A percentile compares a stretch with the other conserved stretches of the same genome.
Conservation (phyloP, 2,888 invertebrate genomes). For the Phortica magna region DNA sequence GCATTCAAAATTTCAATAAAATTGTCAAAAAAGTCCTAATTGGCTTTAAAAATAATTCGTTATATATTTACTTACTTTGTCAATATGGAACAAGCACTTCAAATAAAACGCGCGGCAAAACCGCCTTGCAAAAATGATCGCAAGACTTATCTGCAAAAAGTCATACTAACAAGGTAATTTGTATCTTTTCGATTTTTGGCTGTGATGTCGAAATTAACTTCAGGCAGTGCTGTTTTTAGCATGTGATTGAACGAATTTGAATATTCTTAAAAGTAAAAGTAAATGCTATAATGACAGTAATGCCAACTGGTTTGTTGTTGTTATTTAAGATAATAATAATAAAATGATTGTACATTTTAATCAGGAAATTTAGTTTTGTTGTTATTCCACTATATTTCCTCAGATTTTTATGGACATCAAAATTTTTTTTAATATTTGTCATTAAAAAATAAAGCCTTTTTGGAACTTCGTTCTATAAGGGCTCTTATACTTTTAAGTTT, state of each 20-base stretch:
- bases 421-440: too few relatives aligned
- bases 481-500: too few relatives aligned
- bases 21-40: constrained; percentile 35
- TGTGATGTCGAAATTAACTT: too few relatives aligned
- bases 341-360: neutral
- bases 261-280: neutral
- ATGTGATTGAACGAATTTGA: neutral
- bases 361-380: neutral
- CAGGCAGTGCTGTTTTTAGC: neutral
- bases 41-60: constrained; percentile 1
- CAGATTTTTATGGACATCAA: too few relatives aligned
- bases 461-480: too few relatives aligned
- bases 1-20: constrained; percentile 22
- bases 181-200: constrained; percentile 15
- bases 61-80: too few relatives aligned
- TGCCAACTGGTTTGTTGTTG: neutral
- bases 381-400: too few relatives aligned
- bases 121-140: constrained; percentile 77
- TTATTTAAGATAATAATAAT: neutral
- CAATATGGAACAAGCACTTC: constrained; percentile 71
- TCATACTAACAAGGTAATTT: constrained; percentile 77
- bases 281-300: too few relatives aligned
- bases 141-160: constrained; percentile 76
- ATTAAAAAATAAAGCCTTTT: too few relatives aligned
- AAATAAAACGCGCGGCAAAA: constrained; percentile 70